Percentiles rank a stretch among this genome's conserved stretches.
Evolutionary conservation across 2,888 invertebrate species (phyloP).

Genomic region (Noctua comes): DNA sequence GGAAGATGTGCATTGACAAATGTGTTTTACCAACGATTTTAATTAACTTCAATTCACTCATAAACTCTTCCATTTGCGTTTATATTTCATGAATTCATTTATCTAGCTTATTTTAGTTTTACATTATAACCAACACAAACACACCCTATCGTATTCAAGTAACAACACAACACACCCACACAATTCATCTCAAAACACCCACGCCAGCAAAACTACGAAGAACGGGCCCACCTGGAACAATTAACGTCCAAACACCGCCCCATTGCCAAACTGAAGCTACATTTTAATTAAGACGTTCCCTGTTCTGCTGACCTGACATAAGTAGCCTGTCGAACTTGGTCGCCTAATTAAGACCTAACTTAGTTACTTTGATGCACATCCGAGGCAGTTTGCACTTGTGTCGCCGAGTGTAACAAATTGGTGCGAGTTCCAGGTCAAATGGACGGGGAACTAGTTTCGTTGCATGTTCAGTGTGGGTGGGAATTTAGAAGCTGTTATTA

Average conservation of each 20-base stretch:
- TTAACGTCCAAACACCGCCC: conserved; percentile 17
- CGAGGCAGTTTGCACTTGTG: conserved; percentile 52
- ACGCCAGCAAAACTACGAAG: conserved; percentile 4
- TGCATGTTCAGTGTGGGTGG: conserved; percentile 13
- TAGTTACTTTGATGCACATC: conserved; percentile 53
- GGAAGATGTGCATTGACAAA: no score
- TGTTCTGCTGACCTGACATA: conserved; percentile 56
- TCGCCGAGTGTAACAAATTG: conserved; percentile 62
- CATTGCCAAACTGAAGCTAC: conserved; percentile 25
- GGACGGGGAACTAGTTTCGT: conserved; percentile 35
- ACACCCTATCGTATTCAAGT: no score
- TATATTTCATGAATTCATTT: no score
- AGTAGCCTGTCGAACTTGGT: conserved; percentile 58
- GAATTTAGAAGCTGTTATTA: conserved; percentile 17
- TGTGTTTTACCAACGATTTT: no score
- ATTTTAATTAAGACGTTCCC: conserved; percentile 56
- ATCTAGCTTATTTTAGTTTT: no score
- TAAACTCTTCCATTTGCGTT: no score
- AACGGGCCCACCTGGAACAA: conserved; percentile 19
- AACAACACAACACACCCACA: no score
- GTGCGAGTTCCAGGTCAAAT: conserved; percentile 59
- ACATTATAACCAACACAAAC: no score
- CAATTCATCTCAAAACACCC: no score
- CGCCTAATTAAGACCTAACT: conserved; percentile 67
- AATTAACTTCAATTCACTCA: no score